These are phyloP conservation scores for Geococcyx californianus DNA, from an alignment of 2,113 vertebrate genomes.

Conservation along the genomic window DNA sequence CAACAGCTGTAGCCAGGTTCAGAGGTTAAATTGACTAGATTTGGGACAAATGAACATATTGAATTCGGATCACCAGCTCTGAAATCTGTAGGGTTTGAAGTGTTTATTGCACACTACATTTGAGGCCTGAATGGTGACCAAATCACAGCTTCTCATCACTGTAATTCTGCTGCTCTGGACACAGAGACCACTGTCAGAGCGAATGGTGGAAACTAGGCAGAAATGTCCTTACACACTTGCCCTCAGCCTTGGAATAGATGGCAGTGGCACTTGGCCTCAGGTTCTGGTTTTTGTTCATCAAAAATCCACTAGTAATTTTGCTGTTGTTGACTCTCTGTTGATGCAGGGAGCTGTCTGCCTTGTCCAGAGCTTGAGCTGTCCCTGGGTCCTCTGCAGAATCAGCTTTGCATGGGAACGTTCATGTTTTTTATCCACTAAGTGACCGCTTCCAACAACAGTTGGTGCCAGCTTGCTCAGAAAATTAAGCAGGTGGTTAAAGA, in stretches of 20 bases:
- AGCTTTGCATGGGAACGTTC: background rate
- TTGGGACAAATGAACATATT: background rate
- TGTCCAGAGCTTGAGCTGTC: background rate
- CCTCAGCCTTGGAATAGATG: background rate
- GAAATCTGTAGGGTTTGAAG: background rate
- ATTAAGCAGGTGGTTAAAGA: background rate
- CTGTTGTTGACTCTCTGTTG: background rate
- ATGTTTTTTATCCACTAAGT: background rate
- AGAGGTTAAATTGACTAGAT: background rate
- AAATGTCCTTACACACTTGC: background rate
- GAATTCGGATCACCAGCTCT: background rate
- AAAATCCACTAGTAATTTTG: background rate
- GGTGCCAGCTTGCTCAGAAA: background rate
- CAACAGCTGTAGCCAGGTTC: background rate
- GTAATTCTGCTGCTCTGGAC: background rate
- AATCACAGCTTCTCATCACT: background rate
- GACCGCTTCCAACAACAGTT: background rate
- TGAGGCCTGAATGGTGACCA: background rate
- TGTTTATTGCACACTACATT: background rate
- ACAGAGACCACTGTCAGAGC: background rate
- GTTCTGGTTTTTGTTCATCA: background rate
- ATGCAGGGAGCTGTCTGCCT: background rate
- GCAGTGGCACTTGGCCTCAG: background rate
- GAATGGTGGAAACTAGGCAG: background rate
- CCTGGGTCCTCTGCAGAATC: accelerated